Evolutionary conservation across 2,113 vertebrate species (phyloP).

Genomic region (Neoarius graeffei): DNA sequence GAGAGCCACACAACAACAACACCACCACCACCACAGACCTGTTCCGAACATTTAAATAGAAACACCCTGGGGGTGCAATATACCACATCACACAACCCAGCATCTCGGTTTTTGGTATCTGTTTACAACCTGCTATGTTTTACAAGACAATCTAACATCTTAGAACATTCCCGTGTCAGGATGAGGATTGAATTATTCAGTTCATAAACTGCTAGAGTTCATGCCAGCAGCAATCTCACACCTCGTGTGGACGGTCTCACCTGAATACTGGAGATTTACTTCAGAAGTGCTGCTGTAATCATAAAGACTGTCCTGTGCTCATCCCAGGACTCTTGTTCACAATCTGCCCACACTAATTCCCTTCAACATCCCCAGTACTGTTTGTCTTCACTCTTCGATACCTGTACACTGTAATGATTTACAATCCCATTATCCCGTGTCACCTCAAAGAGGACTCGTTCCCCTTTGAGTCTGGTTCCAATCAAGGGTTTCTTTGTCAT

Average conservation of each 20-base stretch:
- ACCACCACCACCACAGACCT: background rate
- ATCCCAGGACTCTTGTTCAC: background rate
- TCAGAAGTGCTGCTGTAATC: background rate
- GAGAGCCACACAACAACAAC: conserved; percentile 37
- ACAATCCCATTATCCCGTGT: background rate
- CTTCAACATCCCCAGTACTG: background rate
- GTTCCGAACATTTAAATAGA: background rate
- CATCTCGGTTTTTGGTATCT: background rate
- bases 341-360: background rate
- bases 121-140: conserved; percentile 1
- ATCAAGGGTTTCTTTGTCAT: background rate
- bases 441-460: background rate
- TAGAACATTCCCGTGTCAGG: background rate
- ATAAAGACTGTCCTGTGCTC: background rate
- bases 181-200: background rate
- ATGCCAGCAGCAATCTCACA: background rate
- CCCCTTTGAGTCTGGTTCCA: background rate
- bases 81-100: background rate
- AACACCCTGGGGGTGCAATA: background rate
- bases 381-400: background rate
- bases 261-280: background rate
- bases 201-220: background rate
- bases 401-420: background rate
- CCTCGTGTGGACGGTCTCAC: background rate
- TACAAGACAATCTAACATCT: background rate